Evolutionary conservation across 2,113 vertebrate genomes (phyloP), one percentile per base, ranked within the genome.

Genomic region (Lipotes vexillifer): DNA sequence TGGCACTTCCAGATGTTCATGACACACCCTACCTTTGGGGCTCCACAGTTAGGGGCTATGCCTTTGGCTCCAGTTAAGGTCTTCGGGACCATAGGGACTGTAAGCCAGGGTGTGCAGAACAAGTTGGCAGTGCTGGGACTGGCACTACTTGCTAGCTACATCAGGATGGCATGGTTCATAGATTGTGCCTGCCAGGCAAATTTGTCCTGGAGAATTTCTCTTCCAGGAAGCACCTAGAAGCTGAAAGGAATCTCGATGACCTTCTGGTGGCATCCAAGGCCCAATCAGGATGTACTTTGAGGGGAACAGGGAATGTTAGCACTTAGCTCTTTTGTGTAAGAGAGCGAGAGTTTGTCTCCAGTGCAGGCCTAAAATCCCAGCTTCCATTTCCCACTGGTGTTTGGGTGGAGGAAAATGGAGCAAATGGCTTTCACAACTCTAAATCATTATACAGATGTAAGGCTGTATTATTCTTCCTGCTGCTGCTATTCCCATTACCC

Each of bases 371-470:
- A 94, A 97, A 97, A 92, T 77, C 77, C 55, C 94, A 92, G 63
- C 97, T 93, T 92, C 83, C 80, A 81, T 95, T 90, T 96, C 94
- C 85, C 52, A 91, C 90, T 95, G 36, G 69, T 95, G 88, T 97
- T 97, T 96, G 94, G 94, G 90, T 95, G 91, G 96, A 96, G 93
- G 63, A 71, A 96, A 96, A 94, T 80, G 86, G 77, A 97, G 88
- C 96, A 96, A 96, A 97, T 93, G 72, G 52, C 93, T 97, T 97
- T 97, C 91, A 93, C 91, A 97, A 82, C 71, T 97, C 94, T 98
- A 82, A 98, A 97, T 88, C 81, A 95, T 98, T 97, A 96, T 96
- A 96, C 96, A 98, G 97, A 97, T 96, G 96, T 93, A 97, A 94
- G 82, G 81, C 88, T 63, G 85, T 61, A 97, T 95, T 97, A 91